These are phyloP conservation scores for Trididemnum clinides DNA, from an alignment of 23 tunicate genomes.

Conservation along the genomic window DNA sequence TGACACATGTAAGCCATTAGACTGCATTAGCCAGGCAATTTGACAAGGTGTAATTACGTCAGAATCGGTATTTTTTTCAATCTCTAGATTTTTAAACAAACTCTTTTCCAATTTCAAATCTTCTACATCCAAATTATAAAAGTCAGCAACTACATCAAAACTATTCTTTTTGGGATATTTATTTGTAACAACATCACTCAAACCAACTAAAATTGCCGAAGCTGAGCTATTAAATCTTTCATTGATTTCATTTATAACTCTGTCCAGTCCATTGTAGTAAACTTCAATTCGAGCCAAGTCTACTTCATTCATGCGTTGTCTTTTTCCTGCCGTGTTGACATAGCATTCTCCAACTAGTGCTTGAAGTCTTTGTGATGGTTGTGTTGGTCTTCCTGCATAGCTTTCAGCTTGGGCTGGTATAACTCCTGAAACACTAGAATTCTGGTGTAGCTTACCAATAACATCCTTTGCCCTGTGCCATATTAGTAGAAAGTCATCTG, in stretches of 20 bases:
- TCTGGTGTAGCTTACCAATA: not conserved
- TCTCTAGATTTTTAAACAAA: not conserved
- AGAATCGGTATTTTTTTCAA: not conserved
- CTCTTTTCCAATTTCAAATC: not conserved
- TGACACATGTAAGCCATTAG: not conserved
- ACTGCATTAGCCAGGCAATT: not conserved
- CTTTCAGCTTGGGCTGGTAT: not conserved
- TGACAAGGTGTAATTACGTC: not conserved
- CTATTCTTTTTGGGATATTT: not conserved
- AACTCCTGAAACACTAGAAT: not conserved
- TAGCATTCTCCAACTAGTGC: conserved; percentile 2
- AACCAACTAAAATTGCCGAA: not conserved
- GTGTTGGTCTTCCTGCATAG: not conserved
- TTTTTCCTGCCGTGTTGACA: not conserved
- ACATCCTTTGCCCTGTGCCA: not conserved
- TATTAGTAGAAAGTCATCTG: not conserved
- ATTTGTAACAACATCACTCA: not conserved
- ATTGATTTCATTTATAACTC: not conserved
- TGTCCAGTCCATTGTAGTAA: not conserved
- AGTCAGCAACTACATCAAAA: not conserved
- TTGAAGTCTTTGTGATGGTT: not conserved
- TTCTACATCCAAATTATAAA: not conserved
- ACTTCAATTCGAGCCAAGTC: conserved; percentile 4
- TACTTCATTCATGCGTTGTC: not conserved
- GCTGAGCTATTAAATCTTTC: not conserved